phyloP scores from a whole-genome alignment of 2,888 invertebrate genomes.

The Adelphocoris suturalis region DNA sequence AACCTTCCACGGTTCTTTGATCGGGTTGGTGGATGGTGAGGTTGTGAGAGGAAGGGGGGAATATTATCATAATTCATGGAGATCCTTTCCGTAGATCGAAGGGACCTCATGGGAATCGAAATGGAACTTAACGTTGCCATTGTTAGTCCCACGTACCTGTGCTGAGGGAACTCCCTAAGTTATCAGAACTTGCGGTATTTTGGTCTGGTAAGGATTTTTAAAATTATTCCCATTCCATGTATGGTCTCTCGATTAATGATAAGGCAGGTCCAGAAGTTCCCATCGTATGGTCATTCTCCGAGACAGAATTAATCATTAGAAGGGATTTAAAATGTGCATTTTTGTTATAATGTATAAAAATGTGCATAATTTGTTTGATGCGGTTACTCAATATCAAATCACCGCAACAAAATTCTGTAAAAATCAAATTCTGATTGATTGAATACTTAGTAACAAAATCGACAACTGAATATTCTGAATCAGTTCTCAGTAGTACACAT shows the following conservation, averaged over 20 bases:
- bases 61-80: slow-evolving; percentile 69
- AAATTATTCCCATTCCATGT: slow-evolving; percentile 16
- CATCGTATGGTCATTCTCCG: background rate
- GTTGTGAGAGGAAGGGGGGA: background rate
- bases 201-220: background rate
- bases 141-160: slow-evolving; percentile 25
- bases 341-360: too few species aligned
- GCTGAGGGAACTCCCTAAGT: background rate
- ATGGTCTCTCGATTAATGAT: background rate
- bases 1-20: slow-evolving; percentile 38
- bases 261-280: background rate
- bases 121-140: slow-evolving; percentile 60
- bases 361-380: too few species aligned
- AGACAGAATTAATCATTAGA: too few species aligned
- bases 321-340: too few species aligned
- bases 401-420: too few species aligned
- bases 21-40: background rate
- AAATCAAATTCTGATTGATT: too few species aligned
- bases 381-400: too few species aligned
- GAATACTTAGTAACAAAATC: too few species aligned
- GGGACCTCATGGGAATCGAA: slow-evolving; percentile 67
- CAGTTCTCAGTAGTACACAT: too few species aligned
- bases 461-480: too few species aligned
- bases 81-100: slow-evolving; percentile 54
- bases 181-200: slow-evolving; percentile 30